Base-by-base conservation (phyloP, 2,888 invertebrate genomes). In the Sialis fuliginosa region DNA sequence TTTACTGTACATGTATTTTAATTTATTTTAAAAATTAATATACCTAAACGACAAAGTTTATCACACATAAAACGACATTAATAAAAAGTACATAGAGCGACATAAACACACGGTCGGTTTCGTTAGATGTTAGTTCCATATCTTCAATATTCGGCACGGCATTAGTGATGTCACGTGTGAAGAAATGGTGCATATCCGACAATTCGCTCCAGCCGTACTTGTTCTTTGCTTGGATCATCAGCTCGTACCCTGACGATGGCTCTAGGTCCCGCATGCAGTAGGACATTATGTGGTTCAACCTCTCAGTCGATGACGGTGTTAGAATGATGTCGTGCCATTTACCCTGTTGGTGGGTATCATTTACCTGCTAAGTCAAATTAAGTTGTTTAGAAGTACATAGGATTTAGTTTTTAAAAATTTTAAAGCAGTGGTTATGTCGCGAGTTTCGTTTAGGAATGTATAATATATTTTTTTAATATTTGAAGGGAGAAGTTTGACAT, bases 161-260 rank as follows among this genome's bases (percentile, higher is more conserved):
- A 10, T 47, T 42, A 10, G 42, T 47, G 13, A 35, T 31, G 1
- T 37, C 42, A 9, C 55, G 52, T 44, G 70, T 70, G 54, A 67
- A 69, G 65, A 72, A 73, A 54, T 70, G 70, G 55, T 71, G 71
- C 13, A 69, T 55, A 48, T 71, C 70, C n/a, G 70, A 69, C 5
- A 70, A 61, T 55, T 71, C 71, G 48, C 71, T 70, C 62, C 69
- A 72, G 33, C 74, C 74, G 53, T 71, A 71, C 52, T 69, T 68
- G 56, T 74, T 75, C 57, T 69, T 71, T 44, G 72, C 68, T 52
- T 70, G 69, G n/a, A 74, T 65, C 48, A 70, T 62, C 42, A 72
- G 71, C 55, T 75, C 74, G 56, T 72, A 75, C 33, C 69, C 65
- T 2, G 71, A 68, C 40, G 70, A 71, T 0, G 71, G 62, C 33